Base-by-base conservation (phyloP, 2,113 vertebrate genomes). In the Cyphomyrus plagiostoma region DNA sequence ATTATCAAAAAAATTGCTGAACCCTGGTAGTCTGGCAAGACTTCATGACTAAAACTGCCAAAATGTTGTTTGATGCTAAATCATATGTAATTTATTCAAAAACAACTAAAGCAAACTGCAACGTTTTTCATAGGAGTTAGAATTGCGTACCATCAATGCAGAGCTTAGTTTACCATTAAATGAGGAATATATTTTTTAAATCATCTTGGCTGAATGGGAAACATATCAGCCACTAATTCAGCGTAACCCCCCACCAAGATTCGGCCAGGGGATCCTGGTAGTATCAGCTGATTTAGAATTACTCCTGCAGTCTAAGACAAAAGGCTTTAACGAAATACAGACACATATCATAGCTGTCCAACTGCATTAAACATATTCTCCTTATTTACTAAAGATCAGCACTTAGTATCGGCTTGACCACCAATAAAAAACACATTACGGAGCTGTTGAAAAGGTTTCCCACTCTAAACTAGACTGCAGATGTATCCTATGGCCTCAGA, bases 391-490 rank as follows among this genome's bases (percentile, higher is more conserved):
- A 90, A 52, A 89, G 77, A 87, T 93, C 89, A 89, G 50, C 92
- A 90, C 91, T 93, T 93, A 90, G 92, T 91, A 93, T 89, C 90
- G 92, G 92, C 80, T 92, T 89, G 86, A 49, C 88, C 92, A 91
- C 95, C 95, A 95, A 95, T 95, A 95, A 95, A 94, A 96, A 94
- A 0, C 86, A 92, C 91, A 94, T 95, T 94, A 94, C 93, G 92
- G 93, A 88, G 91, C 91, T 93, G 50, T 83, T 83, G 88, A 45
- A 93, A 92, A 92, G 91, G 94, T 85, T 93, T 95, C 91, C 90
- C 30, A 52, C 62, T 95, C 93, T 94, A 95, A 96, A 94, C 96
- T 95, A 95, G 89, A 88, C 83, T 82, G 91, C 90, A 92, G 92
- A 94, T 92, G 91, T 89, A 94, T 94, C 94, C 89, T 95, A 93